These are phyloP conservation scores for Pandemis heparana DNA, from an alignment of 2,888 invertebrate species.

Conservation along the genomic window DNA sequence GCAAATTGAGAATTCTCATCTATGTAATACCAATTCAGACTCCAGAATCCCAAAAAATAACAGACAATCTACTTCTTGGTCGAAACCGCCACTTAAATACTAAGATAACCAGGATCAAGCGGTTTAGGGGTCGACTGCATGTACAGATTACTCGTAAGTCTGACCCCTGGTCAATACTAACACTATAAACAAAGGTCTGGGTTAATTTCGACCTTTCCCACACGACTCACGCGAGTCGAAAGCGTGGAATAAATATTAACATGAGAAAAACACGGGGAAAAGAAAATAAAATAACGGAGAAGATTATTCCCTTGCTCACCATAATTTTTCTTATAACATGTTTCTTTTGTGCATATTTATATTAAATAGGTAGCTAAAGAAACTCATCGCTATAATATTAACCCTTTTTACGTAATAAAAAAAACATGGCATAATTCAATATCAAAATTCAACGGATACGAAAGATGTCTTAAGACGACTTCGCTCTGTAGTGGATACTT, in stretches of 20 bases:
- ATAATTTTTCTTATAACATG: no score
- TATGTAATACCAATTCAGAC: background rate
- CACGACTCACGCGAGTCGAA: slow-evolving; percentile 51
- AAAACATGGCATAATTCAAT: no score
- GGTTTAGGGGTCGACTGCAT: background rate
- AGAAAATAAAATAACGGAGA: background rate
- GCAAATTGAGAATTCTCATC: background rate
- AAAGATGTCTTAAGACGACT: no score
- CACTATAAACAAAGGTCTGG: slow-evolving; percentile 42
- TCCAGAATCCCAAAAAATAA: slow-evolving; percentile 6
- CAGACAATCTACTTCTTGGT: slow-evolving; percentile 11
- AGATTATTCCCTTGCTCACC: no score
- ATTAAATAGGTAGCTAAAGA: no score
- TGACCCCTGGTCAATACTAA: slow-evolving; percentile 20
- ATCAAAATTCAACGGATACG: no score
- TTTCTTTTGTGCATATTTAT: no score
- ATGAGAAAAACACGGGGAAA: slow-evolving; percentile 20
- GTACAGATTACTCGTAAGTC: slow-evolving; percentile 1
- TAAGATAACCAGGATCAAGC: background rate
- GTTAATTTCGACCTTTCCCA: slow-evolving; percentile 49
- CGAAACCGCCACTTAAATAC: slow-evolving; percentile 15
- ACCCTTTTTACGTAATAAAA: no score
- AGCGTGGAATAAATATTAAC: slow-evolving; percentile 54
- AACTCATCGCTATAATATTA: no score
- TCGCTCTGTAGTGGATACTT: no score